Evolutionary conservation across 2,113 vertebrate species (phyloP).

Genomic region (Brevimyrus niger): DNA sequence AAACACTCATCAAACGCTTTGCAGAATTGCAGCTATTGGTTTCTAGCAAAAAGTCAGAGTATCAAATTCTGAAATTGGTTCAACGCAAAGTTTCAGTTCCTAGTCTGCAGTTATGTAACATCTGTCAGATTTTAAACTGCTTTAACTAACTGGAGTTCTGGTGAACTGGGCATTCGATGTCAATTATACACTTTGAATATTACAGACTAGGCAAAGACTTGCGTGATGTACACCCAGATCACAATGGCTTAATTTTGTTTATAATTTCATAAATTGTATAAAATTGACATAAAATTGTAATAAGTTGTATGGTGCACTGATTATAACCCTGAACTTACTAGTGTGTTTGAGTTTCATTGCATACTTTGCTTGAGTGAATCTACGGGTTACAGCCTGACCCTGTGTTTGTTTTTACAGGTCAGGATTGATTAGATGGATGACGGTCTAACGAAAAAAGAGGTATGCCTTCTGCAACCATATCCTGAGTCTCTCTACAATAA

Average conservation of each 20-base stretch:
- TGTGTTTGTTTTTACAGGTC: constrained; percentile 32
- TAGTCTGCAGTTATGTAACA: background rate
- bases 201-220: background rate
- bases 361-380: background rate
- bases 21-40: background rate
- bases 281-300: background rate
- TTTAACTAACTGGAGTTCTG: background rate
- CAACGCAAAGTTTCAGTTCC: background rate
- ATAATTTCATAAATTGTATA: too few species aligned
- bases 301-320: background rate
- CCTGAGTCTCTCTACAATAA: background rate
- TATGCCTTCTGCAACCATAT: background rate
- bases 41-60: background rate
- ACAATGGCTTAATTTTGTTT: background rate
- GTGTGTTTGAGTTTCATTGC: background rate
- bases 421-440: constrained; percentile 45
- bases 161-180: background rate
- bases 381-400: background rate
- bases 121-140: background rate
- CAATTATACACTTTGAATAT: background rate
- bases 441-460: background rate
- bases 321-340: background rate
- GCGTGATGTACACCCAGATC: background rate
- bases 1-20: too few species aligned
- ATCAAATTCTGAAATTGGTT: background rate